Base-by-base conservation (phyloP, 2,888 invertebrate species). In the Lypha dubia region DNA sequence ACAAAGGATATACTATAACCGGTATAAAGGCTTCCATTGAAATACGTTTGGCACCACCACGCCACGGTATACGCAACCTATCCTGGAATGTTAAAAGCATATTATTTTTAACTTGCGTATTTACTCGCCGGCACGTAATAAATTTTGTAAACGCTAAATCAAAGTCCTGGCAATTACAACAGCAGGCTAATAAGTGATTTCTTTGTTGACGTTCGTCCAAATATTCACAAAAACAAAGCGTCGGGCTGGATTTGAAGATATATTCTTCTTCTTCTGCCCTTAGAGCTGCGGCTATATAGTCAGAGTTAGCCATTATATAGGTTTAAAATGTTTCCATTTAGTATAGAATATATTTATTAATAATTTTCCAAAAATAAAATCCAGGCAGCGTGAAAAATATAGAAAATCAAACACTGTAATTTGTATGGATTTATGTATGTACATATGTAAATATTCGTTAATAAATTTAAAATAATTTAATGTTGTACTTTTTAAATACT, bases 221-320 rank as follows among this genome's bases (percentile, higher is more conserved):
- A 89, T 94, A 94, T 91, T 94, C 94, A 89, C 94, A 94, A 88
- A 94, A 94, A 88, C 94, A 94, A 86, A 94, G 91, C 0, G n/a
- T 11, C 6, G 74, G 35, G 0, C 35, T 56, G 22, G 56, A 70
- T 17, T 90, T 86, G 81, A 88, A 88, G 28, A 73, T 82, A 15
- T 88, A 84, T 20, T 85, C 82, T 17, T 79, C 84, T 28, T 83
- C 85, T 46, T 82, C 79, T 7, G 46, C 74, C 15, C 67, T 62
- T 35, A 68, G 65, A 17, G 81, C 41, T 20, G 51, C 58, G n/a
- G 63, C 81, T 63, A 84, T 74, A 32, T 70, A 84, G 60, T 84
- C 81, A 20, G 9, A 60, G 58, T 81, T 81, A 6, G 35, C 38
- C 81, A 84, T 84, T 44, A 28, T 53, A 5, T 49, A n/a, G n/a